Evolutionary conservation across 2,113 vertebrate genomes (phyloP).

Genomic region (Orycteropus afer): DNA sequence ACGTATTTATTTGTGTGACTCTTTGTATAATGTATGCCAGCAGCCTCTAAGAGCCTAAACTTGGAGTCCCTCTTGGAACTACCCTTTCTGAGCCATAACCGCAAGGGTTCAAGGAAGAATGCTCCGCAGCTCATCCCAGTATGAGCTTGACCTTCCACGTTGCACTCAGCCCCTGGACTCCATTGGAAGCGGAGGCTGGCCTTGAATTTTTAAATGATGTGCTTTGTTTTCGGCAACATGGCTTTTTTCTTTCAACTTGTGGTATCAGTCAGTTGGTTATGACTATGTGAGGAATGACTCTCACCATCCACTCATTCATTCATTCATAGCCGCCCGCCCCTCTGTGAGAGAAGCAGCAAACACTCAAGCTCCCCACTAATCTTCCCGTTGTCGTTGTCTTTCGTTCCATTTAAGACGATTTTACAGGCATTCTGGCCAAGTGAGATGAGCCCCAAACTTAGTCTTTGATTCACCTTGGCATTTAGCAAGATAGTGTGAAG

Average conservation of each 20-base stretch:
- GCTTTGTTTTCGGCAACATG: constrained; percentile 74
- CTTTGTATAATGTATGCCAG: not conserved
- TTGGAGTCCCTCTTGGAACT: fast-evolving
- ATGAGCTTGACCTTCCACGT: not conserved
- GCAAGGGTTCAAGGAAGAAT: not conserved
- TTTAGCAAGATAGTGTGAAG: not conserved
- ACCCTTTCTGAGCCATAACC: not conserved
- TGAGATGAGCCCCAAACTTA: not conserved
- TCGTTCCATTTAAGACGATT: not conserved
- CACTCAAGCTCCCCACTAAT: fast-evolving
- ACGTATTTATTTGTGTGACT: not conserved
- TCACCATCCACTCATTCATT: not conserved
- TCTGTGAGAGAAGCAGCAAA: not conserved
- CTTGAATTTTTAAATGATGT: constrained; percentile 71
- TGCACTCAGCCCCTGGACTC: constrained; percentile 64
- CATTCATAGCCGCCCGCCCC: not conserved
- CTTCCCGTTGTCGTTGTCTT: not conserved
- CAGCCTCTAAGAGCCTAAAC: not conserved
- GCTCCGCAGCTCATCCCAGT: not conserved
- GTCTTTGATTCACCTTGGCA: not conserved
- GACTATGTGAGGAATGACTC: not conserved
- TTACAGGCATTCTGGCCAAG: fast-evolving
- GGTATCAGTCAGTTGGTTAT: not conserved
- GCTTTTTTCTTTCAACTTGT: constrained; percentile 39
- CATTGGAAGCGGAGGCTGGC: constrained; percentile 56